phyloP scores from a whole-genome alignment of 2,888 invertebrate genomes.

The Zaprionus lineosus region DNA sequence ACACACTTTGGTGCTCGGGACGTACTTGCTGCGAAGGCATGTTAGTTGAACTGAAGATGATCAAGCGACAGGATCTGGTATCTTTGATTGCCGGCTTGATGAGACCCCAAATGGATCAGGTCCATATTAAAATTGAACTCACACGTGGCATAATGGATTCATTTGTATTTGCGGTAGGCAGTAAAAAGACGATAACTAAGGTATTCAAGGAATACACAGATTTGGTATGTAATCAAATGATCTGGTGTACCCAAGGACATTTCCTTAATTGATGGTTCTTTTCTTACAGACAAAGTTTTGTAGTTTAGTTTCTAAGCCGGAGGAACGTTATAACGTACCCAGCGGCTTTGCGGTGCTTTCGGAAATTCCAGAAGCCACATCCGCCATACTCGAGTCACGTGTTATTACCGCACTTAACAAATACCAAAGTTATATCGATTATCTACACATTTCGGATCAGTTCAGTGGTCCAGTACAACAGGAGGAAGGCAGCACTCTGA shows the following conservation, averaged over 20 bases:
- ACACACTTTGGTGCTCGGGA: conserved; percentile 98
- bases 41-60: conserved; percentile 96
- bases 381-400: conserved; percentile 92
- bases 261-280: not conserved
- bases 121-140: conserved; percentile 92
- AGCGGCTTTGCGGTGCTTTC: conserved; percentile 90
- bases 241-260: not conserved
- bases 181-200: conserved; percentile 92
- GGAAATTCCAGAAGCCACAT: conserved; percentile 94
- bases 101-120: conserved; percentile 93
- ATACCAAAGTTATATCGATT: conserved; percentile 93
- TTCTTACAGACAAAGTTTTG: conserved; percentile 63
- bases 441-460: conserved; percentile 98
- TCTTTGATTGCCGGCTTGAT: conserved; percentile 92
- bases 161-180: conserved; percentile 95
- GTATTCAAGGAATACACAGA: conserved; percentile 97
- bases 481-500: conserved; percentile 90
- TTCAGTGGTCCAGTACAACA: conserved; percentile 95
- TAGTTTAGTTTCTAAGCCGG: conserved; percentile 87
- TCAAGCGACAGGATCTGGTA: conserved; percentile 98
- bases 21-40: conserved; percentile 97
- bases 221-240: conserved; percentile 85
- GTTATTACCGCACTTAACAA: conserved; percentile 89
- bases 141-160: conserved; percentile 96
- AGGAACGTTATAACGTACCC: conserved; percentile 92